Conservation (phyloP, 2,113 vertebrate species). For the Amphilophus citrinellus region DNA sequence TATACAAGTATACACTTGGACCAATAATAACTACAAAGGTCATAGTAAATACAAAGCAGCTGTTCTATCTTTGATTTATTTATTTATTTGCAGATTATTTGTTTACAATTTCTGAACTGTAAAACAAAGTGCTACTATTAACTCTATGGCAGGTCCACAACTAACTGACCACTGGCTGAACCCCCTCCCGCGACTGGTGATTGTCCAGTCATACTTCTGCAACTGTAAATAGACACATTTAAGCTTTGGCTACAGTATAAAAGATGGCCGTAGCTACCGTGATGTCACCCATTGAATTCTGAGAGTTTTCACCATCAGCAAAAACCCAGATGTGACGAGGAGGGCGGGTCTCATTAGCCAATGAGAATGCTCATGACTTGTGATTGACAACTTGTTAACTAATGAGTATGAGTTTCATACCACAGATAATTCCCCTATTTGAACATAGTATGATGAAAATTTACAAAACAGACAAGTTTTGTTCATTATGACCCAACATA, state of each 20-base stretch:
- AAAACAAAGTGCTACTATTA: slow-evolving; percentile 43
- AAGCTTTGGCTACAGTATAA: not conserved
- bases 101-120: slow-evolving; percentile 3
- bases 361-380: not conserved
- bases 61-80: slow-evolving; percentile 5
- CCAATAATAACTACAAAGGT: not conserved
- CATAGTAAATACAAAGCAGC: not conserved
- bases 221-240: not conserved
- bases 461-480: not conserved
- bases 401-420: not conserved
- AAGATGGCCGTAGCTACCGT: not conserved
- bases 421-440: not conserved
- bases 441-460: not conserved
- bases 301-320: not conserved
- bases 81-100: not conserved
- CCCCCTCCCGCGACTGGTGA: not conserved
- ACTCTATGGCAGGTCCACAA: not conserved
- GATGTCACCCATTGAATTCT: not conserved
- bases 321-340: not conserved
- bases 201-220: not conserved
- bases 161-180: not conserved
- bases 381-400: not conserved
- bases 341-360: not conserved
- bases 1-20: slow-evolving; percentile 35
- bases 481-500: not conserved